Percentiles rank a stretch among this genome's conserved stretches.
These are phyloP conservation scores for Formica selysi DNA, from an alignment of 1,140 invertebrate genomes.

Conservation along the genomic window DNA sequence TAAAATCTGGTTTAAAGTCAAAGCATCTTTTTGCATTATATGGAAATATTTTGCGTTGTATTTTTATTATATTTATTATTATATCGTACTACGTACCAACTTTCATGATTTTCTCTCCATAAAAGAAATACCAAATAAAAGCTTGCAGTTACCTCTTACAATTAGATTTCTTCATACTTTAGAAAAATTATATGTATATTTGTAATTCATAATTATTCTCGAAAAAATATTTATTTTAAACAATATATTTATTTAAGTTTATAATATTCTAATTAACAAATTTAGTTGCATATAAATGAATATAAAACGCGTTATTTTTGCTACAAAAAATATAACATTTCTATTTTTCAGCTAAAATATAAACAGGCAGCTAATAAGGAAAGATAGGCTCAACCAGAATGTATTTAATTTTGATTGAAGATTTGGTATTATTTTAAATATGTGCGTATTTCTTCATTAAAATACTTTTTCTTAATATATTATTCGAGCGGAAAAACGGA, in stretches of 20 bases:
- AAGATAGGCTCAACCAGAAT: not conserved
- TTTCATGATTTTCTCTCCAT: not conserved
- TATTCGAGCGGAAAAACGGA: not conserved
- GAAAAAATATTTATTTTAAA: not conserved
- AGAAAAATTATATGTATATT: not conserved
- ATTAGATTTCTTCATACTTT: not conserved
- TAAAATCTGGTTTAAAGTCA: slow-evolving; percentile 11
- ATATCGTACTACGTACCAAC: no score
- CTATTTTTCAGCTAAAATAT: not conserved
- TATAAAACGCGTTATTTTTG: not conserved
- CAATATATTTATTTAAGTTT: not conserved
- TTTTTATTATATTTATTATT: not conserved
- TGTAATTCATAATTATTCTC: not conserved
- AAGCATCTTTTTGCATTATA: not conserved
- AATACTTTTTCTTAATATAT: not conserved
- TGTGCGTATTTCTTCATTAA: not conserved
- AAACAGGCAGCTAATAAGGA: not conserved
- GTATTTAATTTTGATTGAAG: not conserved
- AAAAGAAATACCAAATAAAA: not conserved
- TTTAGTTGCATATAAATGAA: not conserved
- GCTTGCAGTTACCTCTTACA: not conserved
- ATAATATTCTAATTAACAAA: not conserved
- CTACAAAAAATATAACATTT: not conserved
- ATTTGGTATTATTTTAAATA: not conserved
- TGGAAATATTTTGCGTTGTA: no score